Evolutionary conservation across 2,888 invertebrate species (phyloP), one percentile per base, ranked within the genome.

Genomic region (Sinhomidia bicolor): DNA sequence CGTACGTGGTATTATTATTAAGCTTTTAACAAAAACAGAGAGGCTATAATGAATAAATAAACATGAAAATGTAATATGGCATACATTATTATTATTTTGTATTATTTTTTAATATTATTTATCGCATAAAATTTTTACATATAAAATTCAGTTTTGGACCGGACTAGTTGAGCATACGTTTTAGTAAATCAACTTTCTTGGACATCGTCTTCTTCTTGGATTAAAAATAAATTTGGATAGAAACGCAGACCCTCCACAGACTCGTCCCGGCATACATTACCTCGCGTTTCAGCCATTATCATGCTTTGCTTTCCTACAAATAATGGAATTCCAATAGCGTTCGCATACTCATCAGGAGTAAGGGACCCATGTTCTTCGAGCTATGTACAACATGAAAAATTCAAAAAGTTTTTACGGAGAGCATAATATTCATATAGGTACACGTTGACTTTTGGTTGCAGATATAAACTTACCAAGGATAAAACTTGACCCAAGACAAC

Each of bases 201-300:
- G 47, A 62, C 62, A 29, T 36, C 29, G 10, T 41, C 54, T n/a
- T n/a, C n/a, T n/a, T n/a, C n/a, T n/a, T n/a, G n/a, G 17, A 32
- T 60, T 82, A 81, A 41, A 74, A 86, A 97, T 88, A 96, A 94
- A 94, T 99, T 99, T 0, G 98, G 97, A 94, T 97, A 99, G 94
- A 99, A 99, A 88, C 97, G 95, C 57, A 99, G 94, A 9, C 99
- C 99, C 94, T 99, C 98, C 85, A 99, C 96, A 0, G 98, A 97
- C 93, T 99, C 99, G 94, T 99, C 99, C 85, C 99, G 95, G 93
- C 99, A 99, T 1, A 98, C 96, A 92, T 96, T 95, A 0, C 98
- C 99, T 92, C 95, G 94, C 90, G 96, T 96, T 94, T 99, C 99
- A 0, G 98, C 96, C 3, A 97, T 96, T 88, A 97, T 94, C 44